Evolutionary conservation across 2,113 vertebrate genomes (phyloP).

Genomic region (Semicossyphus pulcher): DNA sequence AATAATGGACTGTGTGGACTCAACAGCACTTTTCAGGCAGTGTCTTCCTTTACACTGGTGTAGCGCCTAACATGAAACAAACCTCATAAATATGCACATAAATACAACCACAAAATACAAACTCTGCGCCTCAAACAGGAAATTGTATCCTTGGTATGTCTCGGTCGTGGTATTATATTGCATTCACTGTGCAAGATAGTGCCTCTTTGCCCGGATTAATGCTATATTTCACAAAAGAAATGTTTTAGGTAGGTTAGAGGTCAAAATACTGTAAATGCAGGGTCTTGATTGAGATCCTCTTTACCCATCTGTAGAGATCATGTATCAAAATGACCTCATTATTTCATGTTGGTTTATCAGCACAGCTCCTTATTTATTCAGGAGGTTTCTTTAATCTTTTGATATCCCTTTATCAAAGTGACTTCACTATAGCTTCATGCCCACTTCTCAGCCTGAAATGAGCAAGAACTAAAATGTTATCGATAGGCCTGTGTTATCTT

Average conservation of each 20-base stretch:
- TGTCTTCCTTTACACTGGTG: not conserved
- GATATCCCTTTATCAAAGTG: not conserved
- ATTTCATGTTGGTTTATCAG: too few species aligned
- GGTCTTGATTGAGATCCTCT: too few species aligned
- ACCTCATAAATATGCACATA: not conserved
- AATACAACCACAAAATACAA: not conserved
- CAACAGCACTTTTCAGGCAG: not conserved
- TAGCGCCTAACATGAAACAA: not conserved
- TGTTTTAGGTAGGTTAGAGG: too few species aligned
- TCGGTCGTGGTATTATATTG: too few species aligned
- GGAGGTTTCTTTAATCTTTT: not conserved
- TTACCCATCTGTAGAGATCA: not conserved
- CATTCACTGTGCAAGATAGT: not conserved
- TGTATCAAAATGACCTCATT: too few species aligned
- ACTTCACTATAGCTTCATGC: not conserved
- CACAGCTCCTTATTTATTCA: not conserved
- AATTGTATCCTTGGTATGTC: too few species aligned
- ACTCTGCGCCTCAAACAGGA: too few species aligned
- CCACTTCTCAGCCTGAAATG: not conserved
- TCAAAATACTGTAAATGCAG: too few species aligned
- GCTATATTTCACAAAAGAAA: not conserved
- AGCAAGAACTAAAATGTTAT: not conserved
- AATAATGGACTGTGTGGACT: not conserved
- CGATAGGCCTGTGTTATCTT: not conserved
- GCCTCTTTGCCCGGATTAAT: not conserved